phyloP scores from a whole-genome alignment of 2,797 vertebrate genomes.

The Alectoris magna region DNA sequence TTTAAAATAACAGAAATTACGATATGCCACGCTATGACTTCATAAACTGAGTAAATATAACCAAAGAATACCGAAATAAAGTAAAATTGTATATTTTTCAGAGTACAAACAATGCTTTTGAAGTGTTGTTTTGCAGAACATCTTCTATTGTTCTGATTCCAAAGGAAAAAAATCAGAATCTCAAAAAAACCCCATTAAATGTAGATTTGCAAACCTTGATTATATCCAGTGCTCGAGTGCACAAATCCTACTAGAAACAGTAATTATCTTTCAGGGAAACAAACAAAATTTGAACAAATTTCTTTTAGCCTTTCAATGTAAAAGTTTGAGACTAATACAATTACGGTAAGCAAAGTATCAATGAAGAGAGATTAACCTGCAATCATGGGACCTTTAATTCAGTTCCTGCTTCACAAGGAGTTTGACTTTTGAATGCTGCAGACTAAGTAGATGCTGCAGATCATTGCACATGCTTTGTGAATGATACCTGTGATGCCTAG shows the following conservation, averaged over 20 bases:
- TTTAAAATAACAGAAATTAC: neutral
- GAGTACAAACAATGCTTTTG: neutral
- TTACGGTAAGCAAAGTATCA: neutral
- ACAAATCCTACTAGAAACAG: neutral
- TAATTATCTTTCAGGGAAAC: neutral
- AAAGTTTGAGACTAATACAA: neutral
- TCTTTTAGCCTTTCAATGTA: neutral
- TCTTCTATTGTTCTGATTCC: neutral
- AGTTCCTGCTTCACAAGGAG: neutral
- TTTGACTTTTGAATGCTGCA: slow-evolving; percentile 24
- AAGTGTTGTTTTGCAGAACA: neutral
- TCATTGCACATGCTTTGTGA: slow-evolving; percentile 12
- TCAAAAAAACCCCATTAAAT: neutral
- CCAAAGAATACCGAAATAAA: neutral
- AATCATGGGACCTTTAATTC: neutral
- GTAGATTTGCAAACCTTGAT: neutral
- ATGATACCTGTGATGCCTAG: neutral
- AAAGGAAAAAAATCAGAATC: neutral
- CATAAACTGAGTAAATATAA: neutral
- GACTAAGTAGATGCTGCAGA: slow-evolving; percentile 19
- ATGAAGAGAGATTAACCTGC: neutral
- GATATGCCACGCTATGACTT: neutral
- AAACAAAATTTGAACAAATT: neutral
- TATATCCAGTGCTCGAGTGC: neutral
- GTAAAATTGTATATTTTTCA: neutral